phyloP scores from a whole-genome alignment of 2,888 invertebrate genomes.

The Eupeodes luniger region DNA sequence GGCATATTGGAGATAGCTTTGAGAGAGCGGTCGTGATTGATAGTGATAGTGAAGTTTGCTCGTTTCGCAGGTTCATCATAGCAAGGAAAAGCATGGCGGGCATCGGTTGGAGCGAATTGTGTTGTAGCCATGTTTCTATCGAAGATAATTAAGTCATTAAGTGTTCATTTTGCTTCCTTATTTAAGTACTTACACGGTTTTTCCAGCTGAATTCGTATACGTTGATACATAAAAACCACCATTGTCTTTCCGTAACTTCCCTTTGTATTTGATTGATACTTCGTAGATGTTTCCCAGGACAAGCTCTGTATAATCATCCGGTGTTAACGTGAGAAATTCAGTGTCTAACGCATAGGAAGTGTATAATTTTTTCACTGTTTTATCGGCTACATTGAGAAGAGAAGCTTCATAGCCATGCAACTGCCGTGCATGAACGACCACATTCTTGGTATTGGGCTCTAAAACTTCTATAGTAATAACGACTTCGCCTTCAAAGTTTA shows the following conservation, averaged over 20 bases:
- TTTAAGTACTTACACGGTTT: constrained; percentile 68
- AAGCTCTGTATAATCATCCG: constrained; percentile 37
- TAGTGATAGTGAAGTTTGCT: constrained; percentile 86
- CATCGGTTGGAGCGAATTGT: constrained; percentile 87
- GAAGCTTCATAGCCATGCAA: constrained; percentile 24
- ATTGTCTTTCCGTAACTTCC: constrained; percentile 86
- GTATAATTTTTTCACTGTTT: background rate
- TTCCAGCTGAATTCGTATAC: constrained; percentile 80
- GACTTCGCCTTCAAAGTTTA: constrained; percentile 83
- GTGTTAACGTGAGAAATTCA: constrained; percentile 52
- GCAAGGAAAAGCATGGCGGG: constrained; percentile 89
- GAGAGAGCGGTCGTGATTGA: constrained; percentile 84
- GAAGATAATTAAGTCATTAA: background rate
- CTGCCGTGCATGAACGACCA: constrained; percentile 79
- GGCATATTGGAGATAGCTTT: constrained; percentile 80
- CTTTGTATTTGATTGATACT: constrained; percentile 85
- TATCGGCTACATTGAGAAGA: background rate
- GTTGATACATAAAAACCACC: constrained; percentile 87
- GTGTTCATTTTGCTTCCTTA: background rate
- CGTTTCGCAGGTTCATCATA: constrained; percentile 89
- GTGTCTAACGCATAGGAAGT: background rate
- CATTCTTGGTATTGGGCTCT: constrained; percentile 83
- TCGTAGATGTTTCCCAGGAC: constrained; percentile 80
- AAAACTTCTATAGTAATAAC: constrained; percentile 84
- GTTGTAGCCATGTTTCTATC: constrained; percentile 85